A percentile compares a stretch with the other conserved stretches of the same genome.
These are phyloP conservation scores for Enteromius anoplus DNA, from an alignment of 2,797 vertebrate species.

Conservation along the genomic window DNA sequence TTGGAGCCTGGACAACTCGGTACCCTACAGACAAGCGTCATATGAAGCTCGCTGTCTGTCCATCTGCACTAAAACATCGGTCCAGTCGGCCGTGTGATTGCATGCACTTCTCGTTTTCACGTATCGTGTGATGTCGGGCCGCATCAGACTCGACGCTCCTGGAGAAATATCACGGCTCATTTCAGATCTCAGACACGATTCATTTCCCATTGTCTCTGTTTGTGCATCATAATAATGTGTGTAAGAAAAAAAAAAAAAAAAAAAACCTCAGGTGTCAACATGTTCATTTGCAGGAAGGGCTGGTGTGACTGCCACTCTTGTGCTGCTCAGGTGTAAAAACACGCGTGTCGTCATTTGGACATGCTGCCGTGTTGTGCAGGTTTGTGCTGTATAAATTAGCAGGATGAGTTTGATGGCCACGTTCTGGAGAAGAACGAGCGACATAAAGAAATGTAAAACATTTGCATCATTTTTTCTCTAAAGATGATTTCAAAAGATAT, in stretches of 20 bases:
- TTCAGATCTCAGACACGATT: constrained; percentile 70
- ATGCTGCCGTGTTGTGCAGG: constrained; percentile 53
- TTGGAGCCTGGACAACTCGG: neutral
- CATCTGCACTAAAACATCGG: neutral
- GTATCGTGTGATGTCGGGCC: constrained; percentile 61
- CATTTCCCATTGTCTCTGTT: constrained; percentile 63
- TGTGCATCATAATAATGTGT: constrained; percentile 29
- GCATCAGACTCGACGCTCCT: constrained; percentile 48
- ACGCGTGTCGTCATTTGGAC: constrained; percentile 68
- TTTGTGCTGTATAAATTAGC: constrained; percentile 59
- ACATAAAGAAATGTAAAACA: neutral
- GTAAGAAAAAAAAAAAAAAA: constrained; percentile 52
- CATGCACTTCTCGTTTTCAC: constrained; percentile 74
- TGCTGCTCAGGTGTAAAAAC: constrained; percentile 76
- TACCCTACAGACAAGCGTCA: neutral
- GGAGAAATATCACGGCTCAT: constrained; percentile 76
- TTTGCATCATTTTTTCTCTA: neutral
- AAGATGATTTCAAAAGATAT: constrained; percentile 28
- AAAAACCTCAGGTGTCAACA: constrained; percentile 69
- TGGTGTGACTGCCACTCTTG: constrained; percentile 72
- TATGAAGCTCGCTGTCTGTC: neutral
- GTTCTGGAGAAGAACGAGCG: neutral
- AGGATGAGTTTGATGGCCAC: constrained; percentile 49
- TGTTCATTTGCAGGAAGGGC: constrained; percentile 69
- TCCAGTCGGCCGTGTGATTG: constrained; percentile 22